Evolutionary conservation across 2,797 vertebrate species (phyloP).

Genomic region (Pteronotus mesoamericanus): DNA sequence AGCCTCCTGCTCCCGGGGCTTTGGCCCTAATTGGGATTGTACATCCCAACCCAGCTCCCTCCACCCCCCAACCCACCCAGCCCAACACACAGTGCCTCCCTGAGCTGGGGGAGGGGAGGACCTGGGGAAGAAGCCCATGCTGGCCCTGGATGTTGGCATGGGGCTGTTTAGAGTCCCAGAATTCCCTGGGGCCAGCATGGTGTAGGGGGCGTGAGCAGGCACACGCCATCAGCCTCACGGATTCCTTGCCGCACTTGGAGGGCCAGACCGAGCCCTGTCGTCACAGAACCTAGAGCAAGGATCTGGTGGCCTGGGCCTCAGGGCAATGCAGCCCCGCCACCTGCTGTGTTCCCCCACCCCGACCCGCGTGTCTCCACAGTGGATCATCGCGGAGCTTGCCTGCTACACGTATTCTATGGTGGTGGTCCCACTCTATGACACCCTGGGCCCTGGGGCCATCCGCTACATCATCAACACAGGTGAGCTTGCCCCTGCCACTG

Average conservation of each 20-base stretch:
- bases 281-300: not conserved
- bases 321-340: not conserved
- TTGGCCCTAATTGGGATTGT: not conserved
- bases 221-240: not conserved
- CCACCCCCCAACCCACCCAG: not conserved
- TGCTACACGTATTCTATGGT: slow-evolving; percentile 99
- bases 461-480: slow-evolving; percentile 96
- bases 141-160: not conserved
- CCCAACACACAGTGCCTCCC: not conserved
- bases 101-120: not conserved
- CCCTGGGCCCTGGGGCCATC: slow-evolving; percentile 94
- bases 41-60: not conserved
- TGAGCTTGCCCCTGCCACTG: slow-evolving; percentile 70
- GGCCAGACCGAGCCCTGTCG: not conserved
- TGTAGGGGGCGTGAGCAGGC: not conserved
- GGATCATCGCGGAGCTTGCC: slow-evolving; percentile 97
- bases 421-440: slow-evolving; percentile 97
- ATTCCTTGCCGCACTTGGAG: not conserved
- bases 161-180: not conserved
- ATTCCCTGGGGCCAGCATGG: not conserved
- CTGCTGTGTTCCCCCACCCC: fast-evolving
- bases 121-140: not conserved
- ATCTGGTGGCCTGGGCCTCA: not conserved
- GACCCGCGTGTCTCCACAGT: slow-evolving; percentile 83
- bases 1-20: not conserved